A percentile compares a stretch with the other conserved stretches of the same genome.
Evolutionary conservation across 2,797 vertebrate species (phyloP).

Genomic region (Channallabes apus): DNA sequence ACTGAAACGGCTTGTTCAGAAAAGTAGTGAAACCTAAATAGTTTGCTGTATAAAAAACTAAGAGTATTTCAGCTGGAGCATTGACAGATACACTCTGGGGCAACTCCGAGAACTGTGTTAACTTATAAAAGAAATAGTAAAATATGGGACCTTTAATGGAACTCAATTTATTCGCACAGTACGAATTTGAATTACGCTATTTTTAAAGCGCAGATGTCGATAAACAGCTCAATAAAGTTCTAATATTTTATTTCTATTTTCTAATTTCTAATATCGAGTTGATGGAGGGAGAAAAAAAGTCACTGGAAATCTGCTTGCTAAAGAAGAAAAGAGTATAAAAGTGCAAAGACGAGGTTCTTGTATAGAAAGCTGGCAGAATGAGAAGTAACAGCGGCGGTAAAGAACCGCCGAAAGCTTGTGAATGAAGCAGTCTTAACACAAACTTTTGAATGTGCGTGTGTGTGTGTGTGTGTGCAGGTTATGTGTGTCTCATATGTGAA

Average conservation of each 20-base stretch:
- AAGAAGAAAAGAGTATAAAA: constrained; percentile 36
- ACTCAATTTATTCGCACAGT: neutral
- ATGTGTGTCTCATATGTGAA: neutral
- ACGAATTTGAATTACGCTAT: neutral
- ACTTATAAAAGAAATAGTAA: too few species aligned
- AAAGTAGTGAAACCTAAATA: too few species aligned
- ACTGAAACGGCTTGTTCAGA: too few species aligned
- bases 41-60: too few species aligned
- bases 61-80: too few species aligned
- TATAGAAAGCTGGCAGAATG: constrained; percentile 1
- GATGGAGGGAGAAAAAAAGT: constrained; percentile 31
- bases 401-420: neutral
- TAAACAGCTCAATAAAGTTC: constrained; percentile 59
- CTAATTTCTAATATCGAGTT: neutral
- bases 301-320: constrained; percentile 41
- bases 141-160: neutral
- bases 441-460: neutral
- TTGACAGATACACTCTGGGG: too few species aligned
- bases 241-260: constrained; percentile 42
- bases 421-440: neutral
- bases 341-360: constrained; percentile 23
- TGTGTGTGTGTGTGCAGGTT: neutral
- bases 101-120: too few species aligned
- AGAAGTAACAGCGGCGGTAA: neutral
- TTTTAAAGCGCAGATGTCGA: constrained; percentile 58